phyloP scores from a whole-genome alignment of 2,888 invertebrate genomes.

The Pseudococcus jackbeardsleyi region DNA sequence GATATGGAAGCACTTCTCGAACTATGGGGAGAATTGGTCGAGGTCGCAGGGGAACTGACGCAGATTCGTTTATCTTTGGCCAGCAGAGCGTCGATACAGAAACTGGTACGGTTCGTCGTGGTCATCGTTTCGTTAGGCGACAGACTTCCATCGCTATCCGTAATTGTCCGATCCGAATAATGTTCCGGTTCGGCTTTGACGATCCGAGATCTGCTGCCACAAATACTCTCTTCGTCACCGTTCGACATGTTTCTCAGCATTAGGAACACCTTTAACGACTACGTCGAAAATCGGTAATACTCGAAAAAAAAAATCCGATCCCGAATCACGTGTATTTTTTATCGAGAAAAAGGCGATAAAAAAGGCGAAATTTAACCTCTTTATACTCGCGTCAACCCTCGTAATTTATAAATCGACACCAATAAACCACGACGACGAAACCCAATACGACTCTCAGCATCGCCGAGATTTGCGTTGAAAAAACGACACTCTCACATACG shows the following conservation, averaged over 20 bases:
- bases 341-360: background rate
- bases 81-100: constrained; percentile 90
- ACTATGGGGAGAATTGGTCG: constrained; percentile 61
- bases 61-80: constrained; percentile 71
- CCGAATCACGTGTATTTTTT: background rate
- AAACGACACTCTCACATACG: constrained; percentile 3
- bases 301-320: background rate
- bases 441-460: background rate
- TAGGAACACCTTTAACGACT: background rate
- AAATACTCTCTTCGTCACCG: constrained; percentile 42
- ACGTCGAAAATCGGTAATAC: background rate
- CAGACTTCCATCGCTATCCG: constrained; percentile 60
- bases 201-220: background rate
- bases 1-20: constrained; percentile 81
- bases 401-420: constrained; percentile 18
- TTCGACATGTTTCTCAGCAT: constrained; percentile 32
- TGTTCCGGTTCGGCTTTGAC: constrained; percentile 54
- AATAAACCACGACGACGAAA: constrained; percentile 38
- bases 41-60: constrained; percentile 9
- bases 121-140: constrained; percentile 58
- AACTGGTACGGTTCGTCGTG: constrained; percentile 69
- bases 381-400: background rate
- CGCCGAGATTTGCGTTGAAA: constrained; percentile 4
- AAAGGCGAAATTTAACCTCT: background rate
- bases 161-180: constrained; percentile 55